Base-by-base conservation (phyloP, 2,888 invertebrate species). In the Brassicogethes aeneus region DNA sequence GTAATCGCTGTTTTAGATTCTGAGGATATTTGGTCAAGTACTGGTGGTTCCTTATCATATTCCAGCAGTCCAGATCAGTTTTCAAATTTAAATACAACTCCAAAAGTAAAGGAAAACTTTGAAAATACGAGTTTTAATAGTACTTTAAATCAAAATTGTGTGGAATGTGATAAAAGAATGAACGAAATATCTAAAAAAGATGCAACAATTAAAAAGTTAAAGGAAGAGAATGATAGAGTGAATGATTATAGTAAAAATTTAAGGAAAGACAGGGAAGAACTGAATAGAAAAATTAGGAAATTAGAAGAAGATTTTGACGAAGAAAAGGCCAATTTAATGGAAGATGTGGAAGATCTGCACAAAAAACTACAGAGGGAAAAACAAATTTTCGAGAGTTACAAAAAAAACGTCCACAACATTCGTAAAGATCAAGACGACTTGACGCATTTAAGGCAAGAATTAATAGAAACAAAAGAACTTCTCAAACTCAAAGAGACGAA, bases 371-470 rank as follows among this genome's bases (percentile, higher is more conserved):
- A 72, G 38, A 77, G 79, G 57, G 80, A 83, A 44, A 78, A 77
- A 54, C 63, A 71, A 32, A 57, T 65, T 39, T 63, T 69, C 44
- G 65, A 70, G 43, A 64, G n/a, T n/a, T n/a, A n/a, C n/a, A n/a
- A n/a, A n/a, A n/a, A n/a, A n/a, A n/a, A n/a, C n/a, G n/a, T n/a
- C n/a, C n/a, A n/a, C n/a, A n/a, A n/a, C n/a, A n/a, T n/a, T n/a
- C n/a, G n/a, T n/a, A n/a, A n/a, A n/a, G 85, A 85, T 44, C 77
- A 81, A 48, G 81, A 80, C 57, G 85, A 86, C 65, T 73, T 83
- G 8, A 65, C 74, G 1, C 70, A 68, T 47, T 64, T 85, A 7
- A 82, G 76, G 53, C 75, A 79, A 42, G 79, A 85, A 65, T 64
- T 87, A 23, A 74, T 70, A 39, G 72, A 76, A 34, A 63, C 85